These are phyloP conservation scores for Hybognathus amarus DNA, from an alignment of 2,797 vertebrate species.

Conservation along the genomic window DNA sequence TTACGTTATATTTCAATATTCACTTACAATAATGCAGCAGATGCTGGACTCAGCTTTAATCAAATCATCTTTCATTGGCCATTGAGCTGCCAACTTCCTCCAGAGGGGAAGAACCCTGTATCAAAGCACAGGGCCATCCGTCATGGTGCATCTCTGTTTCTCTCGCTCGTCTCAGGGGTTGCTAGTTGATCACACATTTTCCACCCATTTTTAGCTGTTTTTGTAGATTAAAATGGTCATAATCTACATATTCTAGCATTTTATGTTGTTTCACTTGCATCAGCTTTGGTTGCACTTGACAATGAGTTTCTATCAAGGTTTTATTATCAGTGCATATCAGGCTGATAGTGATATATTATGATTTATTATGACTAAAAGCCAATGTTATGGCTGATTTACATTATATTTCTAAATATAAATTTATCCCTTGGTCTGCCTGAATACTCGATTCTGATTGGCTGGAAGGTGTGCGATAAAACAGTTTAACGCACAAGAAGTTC, in stretches of 20 bases:
- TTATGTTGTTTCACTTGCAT: neutral
- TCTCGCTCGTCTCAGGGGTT: neutral
- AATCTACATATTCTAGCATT: neutral
- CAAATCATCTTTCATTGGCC: constrained; percentile 90
- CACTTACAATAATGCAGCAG: constrained; percentile 89
- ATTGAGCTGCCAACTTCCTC: constrained; percentile 83
- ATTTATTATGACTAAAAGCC: neutral
- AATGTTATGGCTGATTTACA: neutral
- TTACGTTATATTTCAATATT: constrained; percentile 86
- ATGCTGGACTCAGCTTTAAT: constrained; percentile 85
- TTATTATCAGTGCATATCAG: neutral
- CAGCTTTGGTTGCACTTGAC: neutral
- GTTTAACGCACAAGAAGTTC: no score
- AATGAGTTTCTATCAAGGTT: neutral
- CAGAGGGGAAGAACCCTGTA: neutral
- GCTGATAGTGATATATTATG: neutral
- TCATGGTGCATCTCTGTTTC: constrained; percentile 60
- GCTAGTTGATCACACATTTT: neutral
- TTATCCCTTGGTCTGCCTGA: no score
- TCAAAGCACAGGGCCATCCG: constrained; percentile 27
- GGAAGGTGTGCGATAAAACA: no score
- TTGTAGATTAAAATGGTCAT: neutral
- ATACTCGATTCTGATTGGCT: no score
- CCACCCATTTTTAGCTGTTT: neutral
- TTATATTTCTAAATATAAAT: neutral